phyloP scores from a whole-genome alignment of 2,888 invertebrate species.

The Phasia obesa region DNA sequence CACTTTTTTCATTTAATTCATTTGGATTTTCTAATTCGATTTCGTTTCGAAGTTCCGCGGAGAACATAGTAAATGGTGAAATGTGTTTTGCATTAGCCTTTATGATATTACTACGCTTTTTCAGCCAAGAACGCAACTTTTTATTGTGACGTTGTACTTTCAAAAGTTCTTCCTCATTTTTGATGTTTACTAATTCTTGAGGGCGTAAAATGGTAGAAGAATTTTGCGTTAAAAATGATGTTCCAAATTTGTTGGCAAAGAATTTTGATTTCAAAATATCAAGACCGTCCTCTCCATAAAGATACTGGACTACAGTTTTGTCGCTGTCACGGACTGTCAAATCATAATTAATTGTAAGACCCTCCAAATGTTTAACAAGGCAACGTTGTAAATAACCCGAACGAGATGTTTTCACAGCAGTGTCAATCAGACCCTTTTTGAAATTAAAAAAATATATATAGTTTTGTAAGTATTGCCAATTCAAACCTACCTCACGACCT shows the following conservation, averaged over 20 bases:
- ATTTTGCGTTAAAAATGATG: conserved; percentile 93
- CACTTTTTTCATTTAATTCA: conserved; percentile 83
- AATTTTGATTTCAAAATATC: conserved; percentile 95
- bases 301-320: conserved; percentile 94
- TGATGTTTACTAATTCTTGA: conserved; percentile 84
- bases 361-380: conserved; percentile 98
- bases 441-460: conserved; percentile 15
- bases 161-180: conserved; percentile 84
- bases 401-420: conserved; percentile 99
- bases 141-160: conserved; percentile 84
- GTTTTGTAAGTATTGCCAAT: not conserved
- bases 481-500: conserved; percentile 91
- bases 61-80: conserved; percentile 86
- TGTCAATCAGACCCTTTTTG: conserved; percentile 95
- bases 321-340: conserved; percentile 97
- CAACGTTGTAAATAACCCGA: conserved; percentile 99
- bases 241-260: conserved; percentile 87
- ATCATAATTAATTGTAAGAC: conserved; percentile 95
- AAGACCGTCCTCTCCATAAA: conserved; percentile 96
- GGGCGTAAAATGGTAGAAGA: conserved; percentile 86
- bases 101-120: conserved; percentile 77
- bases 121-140: conserved; percentile 86
- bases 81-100: conserved; percentile 39
- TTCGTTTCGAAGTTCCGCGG: conserved; percentile 83
- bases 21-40: conserved; percentile 82